These are phyloP conservation scores for Phalacrocorax carbo DNA, from an alignment of 2,113 vertebrate species.

Conservation along the genomic window DNA sequence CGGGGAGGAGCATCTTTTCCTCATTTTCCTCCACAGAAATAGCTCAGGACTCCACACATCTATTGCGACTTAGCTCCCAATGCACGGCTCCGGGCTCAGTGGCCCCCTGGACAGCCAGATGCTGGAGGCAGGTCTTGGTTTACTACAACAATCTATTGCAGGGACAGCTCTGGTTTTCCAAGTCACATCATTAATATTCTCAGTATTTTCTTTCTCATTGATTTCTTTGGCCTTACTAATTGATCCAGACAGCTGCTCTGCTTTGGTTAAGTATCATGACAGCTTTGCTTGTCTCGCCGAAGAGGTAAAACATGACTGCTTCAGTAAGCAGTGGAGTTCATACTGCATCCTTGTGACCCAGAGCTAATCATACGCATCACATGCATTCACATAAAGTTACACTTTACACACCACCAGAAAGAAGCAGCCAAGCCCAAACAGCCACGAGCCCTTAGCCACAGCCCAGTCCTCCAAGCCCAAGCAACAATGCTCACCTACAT, in stretches of 20 bases:
- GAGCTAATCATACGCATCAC: background rate
- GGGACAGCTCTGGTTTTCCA: background rate
- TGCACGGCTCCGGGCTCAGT: background rate
- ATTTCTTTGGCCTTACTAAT: background rate
- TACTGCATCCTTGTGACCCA: fast-evolving
- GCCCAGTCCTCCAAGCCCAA: background rate
- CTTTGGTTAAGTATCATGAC: background rate
- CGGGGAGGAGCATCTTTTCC: background rate
- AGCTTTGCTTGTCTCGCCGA: background rate
- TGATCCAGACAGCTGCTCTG: background rate
- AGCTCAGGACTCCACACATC: background rate
- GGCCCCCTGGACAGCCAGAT: background rate
- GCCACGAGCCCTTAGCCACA: fast-evolving
- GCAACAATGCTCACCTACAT: background rate
- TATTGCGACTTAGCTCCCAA: background rate
- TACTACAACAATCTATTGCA: background rate
- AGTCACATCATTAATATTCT: background rate
- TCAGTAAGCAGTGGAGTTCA: background rate
- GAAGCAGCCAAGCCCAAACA: background rate
- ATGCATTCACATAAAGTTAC: fast-evolving
- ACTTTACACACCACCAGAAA: background rate
- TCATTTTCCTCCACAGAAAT: background rate
- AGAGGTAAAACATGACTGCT: background rate
- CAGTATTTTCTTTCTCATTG: background rate
- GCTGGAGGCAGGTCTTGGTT: background rate